Evolutionary conservation across 64 coral and sea anemone genomes (phyloP), one percentile per base, ranked within the genome.

Genomic region (Porites lutea): DNA sequence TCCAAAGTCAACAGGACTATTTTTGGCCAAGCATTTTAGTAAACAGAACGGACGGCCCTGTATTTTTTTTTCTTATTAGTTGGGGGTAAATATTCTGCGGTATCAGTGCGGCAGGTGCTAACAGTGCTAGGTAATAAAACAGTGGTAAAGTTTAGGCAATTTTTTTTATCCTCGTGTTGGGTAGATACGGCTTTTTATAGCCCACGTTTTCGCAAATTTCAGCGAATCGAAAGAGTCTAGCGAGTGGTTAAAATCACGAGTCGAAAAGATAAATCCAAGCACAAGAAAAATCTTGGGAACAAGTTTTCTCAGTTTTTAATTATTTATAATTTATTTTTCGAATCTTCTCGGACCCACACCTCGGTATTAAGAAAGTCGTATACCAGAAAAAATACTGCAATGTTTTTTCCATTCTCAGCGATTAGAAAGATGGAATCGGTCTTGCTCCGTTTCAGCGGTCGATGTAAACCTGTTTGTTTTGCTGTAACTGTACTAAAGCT

Each of bases 121-220:
- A 84, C 81, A 52, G 8, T 47, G 15, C 43, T 48, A 84, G 61
- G 62, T 84, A 84, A 84, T 84, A 84, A 84, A 84, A 66, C 81
- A 84, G 81, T 84, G 81, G 81, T 68, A 84, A 84, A 84, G 81
- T 84, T 84, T 84, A 84, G 81, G 81, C 62, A 84, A 69, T 84
- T 52, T 84, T 84, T 78, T 84, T 84, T 84, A 84, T 84, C 81
- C 81, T 67, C 64, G 61, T 63, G 81, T 84, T 48, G 46, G 37
- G 48, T 68, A 66, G 81, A 66, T 84, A 68, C 63, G 63, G 81
- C 64, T 20, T 84, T 84, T 84, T 84, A 84, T 84, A 45, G 81
- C 47, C 45, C 52, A 49, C 45, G 22, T 84, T 68, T 84, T 84
- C 63, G 15, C 19, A 84, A 84, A 68, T 84, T 68, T 51, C 47